Base-by-base conservation (phyloP, 2,888 invertebrate genomes). In the Gymnocheta viridis region DNA sequence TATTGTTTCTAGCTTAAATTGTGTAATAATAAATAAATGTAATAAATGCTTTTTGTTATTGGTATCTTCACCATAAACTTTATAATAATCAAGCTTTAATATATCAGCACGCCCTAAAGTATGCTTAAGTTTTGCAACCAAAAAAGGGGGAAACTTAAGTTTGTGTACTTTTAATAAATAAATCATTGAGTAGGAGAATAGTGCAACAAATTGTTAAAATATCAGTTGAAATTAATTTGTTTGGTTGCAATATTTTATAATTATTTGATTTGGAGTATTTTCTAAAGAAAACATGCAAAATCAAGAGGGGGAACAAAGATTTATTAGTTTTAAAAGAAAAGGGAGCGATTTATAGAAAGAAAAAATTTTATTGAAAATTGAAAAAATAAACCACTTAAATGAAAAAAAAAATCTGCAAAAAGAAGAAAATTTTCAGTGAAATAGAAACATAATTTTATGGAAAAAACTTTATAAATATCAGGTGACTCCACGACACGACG, bases 1-100 rank as follows among this genome's bases (percentile, higher is more conserved):
- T 70, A 44, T 54, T 70, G 29, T 29, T n/a, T n/a, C 14, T 32
- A 44, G 14, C 69, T 78, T 47, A 78, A 54, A 70, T 47, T 54
- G 32, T 58, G 69, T 51, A n/a, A 17, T 54, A 19, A 32, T 62
- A n/a, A n/a, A n/a, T n/a, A n/a, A n/a, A n/a, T n/a, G n/a, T n/a
- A n/a, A n/a, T n/a, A 24, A 77, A 54, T 27, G 49, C 22, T 69
- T 29, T 27, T 67, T 60, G 29, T 35, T 22, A 0, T 51, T 29
- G 3, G 22, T 32, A 56, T n/a, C 17, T 19, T 49, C 12, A 4
- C 2, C 1, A 72, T 56, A 29, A 41, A 56, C 29, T 56, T 17
- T 12, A 54, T 17, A 51, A 19, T 10, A 58, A 14, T 22, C 2
- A n/a, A 56, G 44, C 44, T 72, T 12, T n/a, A 22, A 14, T 58